These are phyloP conservation scores for Cylas formicarius DNA, from an alignment of 1,140 invertebrate species.

Conservation along the genomic window DNA sequence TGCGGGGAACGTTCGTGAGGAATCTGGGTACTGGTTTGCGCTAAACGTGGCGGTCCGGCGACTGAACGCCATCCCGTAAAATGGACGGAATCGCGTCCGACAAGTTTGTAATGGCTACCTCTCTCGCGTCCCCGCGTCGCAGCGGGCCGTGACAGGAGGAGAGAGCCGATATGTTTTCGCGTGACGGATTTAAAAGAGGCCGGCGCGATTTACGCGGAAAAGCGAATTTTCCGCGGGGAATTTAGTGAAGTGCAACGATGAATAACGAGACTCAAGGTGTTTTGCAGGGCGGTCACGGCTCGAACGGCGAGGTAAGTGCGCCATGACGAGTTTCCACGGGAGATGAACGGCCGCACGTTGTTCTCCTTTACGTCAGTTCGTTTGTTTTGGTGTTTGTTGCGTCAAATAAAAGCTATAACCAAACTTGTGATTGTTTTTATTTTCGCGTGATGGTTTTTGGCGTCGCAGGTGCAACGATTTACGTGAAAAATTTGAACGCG, in stretches of 20 bases:
- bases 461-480: neutral
- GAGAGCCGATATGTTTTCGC: conserved; percentile 6
- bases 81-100: conserved; percentile 16
- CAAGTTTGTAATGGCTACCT: conserved; percentile 53
- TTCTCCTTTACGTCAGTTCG: too few species aligned
- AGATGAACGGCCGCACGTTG: too few species aligned
- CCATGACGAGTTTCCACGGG: too few species aligned
- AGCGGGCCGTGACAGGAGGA: conserved; percentile 35
- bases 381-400: neutral
- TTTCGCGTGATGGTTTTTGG: neutral
- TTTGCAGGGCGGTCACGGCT: conserved; percentile 47
- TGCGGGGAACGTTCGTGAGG: conserved; percentile 7
- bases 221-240: conserved; percentile 35
- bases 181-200: conserved; percentile 3
- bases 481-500: neutral
- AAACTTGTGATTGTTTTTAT: neutral
- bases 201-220: neutral
- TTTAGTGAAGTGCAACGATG: conserved; percentile 42
- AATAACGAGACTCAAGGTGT: conserved; percentile 48
- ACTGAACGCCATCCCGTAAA: neutral
- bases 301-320: conserved; percentile 46
- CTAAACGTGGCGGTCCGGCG: conserved; percentile 4
- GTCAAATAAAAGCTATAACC: neutral
- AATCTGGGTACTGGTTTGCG: conserved; percentile 1
- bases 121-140: conserved; percentile 53